Evolutionary conservation across 1,140 invertebrate species (phyloP).

Genomic region (Drosophila bocki): DNA sequence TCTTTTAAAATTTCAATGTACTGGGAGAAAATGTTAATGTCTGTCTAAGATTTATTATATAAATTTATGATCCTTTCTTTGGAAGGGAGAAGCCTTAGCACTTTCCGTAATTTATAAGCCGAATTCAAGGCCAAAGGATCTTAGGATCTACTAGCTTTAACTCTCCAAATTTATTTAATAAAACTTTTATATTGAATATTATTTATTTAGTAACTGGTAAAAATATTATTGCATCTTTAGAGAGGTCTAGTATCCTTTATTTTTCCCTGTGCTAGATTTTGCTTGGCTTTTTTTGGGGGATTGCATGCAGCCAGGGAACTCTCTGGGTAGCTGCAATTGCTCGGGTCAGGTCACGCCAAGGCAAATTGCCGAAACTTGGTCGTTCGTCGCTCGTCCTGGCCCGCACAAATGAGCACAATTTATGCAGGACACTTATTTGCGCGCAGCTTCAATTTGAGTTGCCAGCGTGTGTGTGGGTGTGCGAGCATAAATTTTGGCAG

Average conservation of each 20-base stretch:
- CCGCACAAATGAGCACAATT: constrained; percentile 59
- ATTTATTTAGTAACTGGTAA: no score
- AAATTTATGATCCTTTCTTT: background rate
- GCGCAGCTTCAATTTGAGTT: constrained; percentile 55
- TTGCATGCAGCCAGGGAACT: constrained; percentile 24
- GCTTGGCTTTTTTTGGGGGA: background rate
- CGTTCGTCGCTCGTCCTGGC: constrained; percentile 23
- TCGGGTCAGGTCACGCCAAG: constrained; percentile 51
- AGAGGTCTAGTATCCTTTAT: background rate
- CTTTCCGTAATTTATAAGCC: no score
- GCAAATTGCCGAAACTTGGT: constrained; percentile 62
- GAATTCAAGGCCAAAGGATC: no score
- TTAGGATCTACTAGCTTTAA: no score
- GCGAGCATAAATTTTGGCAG: constrained; percentile 49
- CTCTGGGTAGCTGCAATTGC: constrained; percentile 44
- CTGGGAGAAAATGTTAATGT: background rate
- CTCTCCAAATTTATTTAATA: no score
- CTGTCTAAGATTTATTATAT: rapidly evolving
- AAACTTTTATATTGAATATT: no score
- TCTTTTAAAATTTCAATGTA: background rate
- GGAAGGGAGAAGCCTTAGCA: no score
- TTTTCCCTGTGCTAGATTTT: constrained; percentile 1
- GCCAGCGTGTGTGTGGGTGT: constrained; percentile 6
- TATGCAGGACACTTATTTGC: constrained; percentile 60
- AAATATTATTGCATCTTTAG: no score